These are phyloP conservation scores for Parnassius smintheus DNA, from an alignment of 2,888 invertebrate species.

Conservation along the genomic window DNA sequence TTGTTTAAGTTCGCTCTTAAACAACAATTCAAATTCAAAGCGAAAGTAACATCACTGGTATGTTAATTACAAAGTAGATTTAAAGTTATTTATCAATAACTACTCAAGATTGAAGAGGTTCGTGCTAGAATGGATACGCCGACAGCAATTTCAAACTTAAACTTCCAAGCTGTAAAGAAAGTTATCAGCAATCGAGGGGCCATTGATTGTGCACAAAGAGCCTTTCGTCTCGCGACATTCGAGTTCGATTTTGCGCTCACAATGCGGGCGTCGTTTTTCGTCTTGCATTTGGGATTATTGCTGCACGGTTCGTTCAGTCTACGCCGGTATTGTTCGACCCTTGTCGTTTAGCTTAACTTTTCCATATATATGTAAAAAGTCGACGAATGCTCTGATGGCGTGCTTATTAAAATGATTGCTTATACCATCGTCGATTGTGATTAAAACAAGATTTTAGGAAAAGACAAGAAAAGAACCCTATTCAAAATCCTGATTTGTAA, in stretches of 20 bases:
- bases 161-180: constrained; percentile 68
- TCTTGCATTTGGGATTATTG: constrained; percentile 69
- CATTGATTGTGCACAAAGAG: constrained; percentile 77
- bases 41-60: constrained; percentile 5
- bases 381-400: not conserved
- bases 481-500: too few relatives aligned
- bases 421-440: not conserved
- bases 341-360: constrained; percentile 43
- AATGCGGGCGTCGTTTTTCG: constrained; percentile 70
- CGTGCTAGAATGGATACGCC: constrained; percentile 47
- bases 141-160: constrained; percentile 56
- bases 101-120: constrained; percentile 29
- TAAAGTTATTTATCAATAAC: constrained; percentile 31
- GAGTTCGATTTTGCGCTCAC: constrained; percentile 73
- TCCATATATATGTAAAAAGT: constrained; percentile 15
- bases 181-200: constrained; percentile 74
- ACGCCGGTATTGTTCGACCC: constrained; percentile 48
- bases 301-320: constrained; percentile 59
- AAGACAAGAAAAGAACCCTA: too few relatives aligned
- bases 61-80: constrained; percentile 26
- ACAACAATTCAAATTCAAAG: not conserved
- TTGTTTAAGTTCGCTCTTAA: too few relatives aligned
- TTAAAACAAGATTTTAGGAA: too few relatives aligned
- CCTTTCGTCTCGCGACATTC: constrained; percentile 71
- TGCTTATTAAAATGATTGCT: constrained; percentile 7